Conservation (phyloP, 2,888 invertebrate genomes). For the Aspidiotus rigidus region DNA sequence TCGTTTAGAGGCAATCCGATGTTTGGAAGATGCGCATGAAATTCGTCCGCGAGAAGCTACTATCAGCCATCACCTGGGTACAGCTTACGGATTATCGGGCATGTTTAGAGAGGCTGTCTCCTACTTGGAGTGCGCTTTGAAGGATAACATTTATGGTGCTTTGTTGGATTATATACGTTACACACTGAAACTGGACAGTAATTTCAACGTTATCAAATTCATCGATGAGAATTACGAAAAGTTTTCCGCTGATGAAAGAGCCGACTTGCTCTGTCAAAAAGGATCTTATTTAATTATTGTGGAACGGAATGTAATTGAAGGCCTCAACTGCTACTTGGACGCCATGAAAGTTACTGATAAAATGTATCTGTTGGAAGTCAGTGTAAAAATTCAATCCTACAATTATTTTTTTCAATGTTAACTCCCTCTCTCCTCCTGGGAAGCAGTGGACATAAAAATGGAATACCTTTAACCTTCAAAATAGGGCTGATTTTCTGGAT, state of each 20-base stretch:
- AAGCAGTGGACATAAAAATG: too few species aligned
- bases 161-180: conserved; percentile 17
- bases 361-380: conserved; percentile 13
- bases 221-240: conserved; percentile 19
- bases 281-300: conserved; percentile 17
- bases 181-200: conserved; percentile 13
- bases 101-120: conserved; percentile 20
- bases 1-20: conserved; percentile 15
- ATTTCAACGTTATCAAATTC: conserved; percentile 13
- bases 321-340: conserved; percentile 13
- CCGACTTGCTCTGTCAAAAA: conserved; percentile 18
- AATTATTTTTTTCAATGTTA: too few species aligned
- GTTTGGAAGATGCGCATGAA: conserved; percentile 18
- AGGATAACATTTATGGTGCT: conserved; percentile 19
- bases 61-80: conserved; percentile 17
- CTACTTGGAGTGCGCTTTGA: conserved; percentile 8
- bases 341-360: conserved; percentile 24
- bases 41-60: conserved; percentile 20
- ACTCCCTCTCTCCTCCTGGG: too few species aligned
- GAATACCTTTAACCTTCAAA: too few species aligned
- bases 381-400: background rate
- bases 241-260: conserved; percentile 18
- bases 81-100: conserved; percentile 17
- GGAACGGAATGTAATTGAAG: conserved; percentile 15
- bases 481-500: too few species aligned